Percentiles rank a stretch among this genome's conserved stretches.
Evolutionary conservation across 2,888 invertebrate species (phyloP).

Genomic region (Drosophila hamatofila): DNA sequence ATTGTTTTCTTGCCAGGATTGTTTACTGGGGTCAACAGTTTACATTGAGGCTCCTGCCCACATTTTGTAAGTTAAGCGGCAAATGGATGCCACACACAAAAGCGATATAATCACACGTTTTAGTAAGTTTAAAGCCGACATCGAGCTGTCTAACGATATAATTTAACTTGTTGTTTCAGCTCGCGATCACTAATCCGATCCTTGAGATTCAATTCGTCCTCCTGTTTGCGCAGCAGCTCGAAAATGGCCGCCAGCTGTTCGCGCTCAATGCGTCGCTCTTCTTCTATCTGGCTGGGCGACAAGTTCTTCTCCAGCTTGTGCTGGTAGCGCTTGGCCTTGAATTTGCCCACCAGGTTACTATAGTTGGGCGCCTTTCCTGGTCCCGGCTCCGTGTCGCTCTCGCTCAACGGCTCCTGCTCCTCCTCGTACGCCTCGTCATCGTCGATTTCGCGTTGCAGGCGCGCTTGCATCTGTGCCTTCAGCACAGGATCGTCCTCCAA

Average conservation of each 20-base stretch:
- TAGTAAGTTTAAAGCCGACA: slow-evolving; percentile 30
- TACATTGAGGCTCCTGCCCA: slow-evolving; percentile 8
- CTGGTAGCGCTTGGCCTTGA: slow-evolving; percentile 73
- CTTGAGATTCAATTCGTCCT: slow-evolving; percentile 85
- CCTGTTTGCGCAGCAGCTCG: slow-evolving; percentile 85
- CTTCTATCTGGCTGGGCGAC: slow-evolving; percentile 74
- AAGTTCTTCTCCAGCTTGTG: slow-evolving; percentile 69
- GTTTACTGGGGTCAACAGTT: slow-evolving; percentile 4
- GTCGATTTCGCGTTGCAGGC: slow-evolving; percentile 40
- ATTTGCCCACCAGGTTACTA: slow-evolving; percentile 64
- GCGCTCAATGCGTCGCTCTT: slow-evolving; percentile 83
- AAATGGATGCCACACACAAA: background rate
- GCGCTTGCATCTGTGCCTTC: slow-evolving; percentile 27
- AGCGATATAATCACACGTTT: slow-evolving; percentile 51
- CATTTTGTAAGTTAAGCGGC: slow-evolving; percentile 5
- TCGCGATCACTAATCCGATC: slow-evolving; percentile 81
- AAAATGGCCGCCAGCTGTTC: slow-evolving; percentile 85
- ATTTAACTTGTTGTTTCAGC: slow-evolving; percentile 82
- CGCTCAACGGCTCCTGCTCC: slow-evolving; percentile 53
- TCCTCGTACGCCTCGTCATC: slow-evolving; percentile 66
- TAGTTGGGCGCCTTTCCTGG: slow-evolving; percentile 27
- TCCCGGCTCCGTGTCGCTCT: slow-evolving; percentile 45
- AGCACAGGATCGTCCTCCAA: slow-evolving; percentile 54
- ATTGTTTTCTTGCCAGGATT: slow-evolving; percentile 6
- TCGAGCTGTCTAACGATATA: slow-evolving; percentile 80